These are phyloP conservation scores for Leucophora obtusa DNA, from an alignment of 2,888 invertebrate genomes.

Conservation along the genomic window DNA sequence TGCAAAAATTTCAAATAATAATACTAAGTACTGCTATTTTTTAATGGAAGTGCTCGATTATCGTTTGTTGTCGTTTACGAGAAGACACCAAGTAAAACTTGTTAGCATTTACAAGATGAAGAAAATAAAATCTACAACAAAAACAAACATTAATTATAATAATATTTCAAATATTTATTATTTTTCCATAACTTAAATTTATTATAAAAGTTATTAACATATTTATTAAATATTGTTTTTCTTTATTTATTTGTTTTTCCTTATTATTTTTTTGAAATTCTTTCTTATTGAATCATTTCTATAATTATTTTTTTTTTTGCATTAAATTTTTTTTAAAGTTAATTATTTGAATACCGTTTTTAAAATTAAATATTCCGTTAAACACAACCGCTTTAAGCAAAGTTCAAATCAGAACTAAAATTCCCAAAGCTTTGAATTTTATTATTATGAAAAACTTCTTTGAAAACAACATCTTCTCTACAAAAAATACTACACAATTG, in stretches of 20 bases:
- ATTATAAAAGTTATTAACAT: background rate
- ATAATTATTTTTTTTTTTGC: background rate
- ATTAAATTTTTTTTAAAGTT: background rate
- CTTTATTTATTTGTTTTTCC: background rate
- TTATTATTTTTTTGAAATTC: slow-evolving; percentile 8
- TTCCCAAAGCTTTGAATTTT: slow-evolving; percentile 55
- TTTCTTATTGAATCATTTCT: background rate
- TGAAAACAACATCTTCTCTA: slow-evolving; percentile 51
- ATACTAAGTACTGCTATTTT: slow-evolving; percentile 23
- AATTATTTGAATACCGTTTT: slow-evolving; percentile 3
- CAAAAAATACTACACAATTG: slow-evolving; percentile 30
- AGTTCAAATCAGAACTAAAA: slow-evolving; percentile 65
- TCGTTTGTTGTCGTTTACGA: slow-evolving; percentile 12
- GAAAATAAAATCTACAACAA: background rate
- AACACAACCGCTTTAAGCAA: slow-evolving; percentile 62
- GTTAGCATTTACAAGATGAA: slow-evolving; percentile 65
- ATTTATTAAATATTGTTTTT: slow-evolving; percentile 15
- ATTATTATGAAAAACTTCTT: slow-evolving; percentile 62
- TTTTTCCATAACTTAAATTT: background rate
- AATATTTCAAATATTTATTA: slow-evolving; percentile 22
- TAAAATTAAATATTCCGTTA: slow-evolving; percentile 36
- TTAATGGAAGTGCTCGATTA: slow-evolving; percentile 9
- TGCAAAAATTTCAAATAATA: slow-evolving; percentile 25
- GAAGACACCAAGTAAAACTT: slow-evolving; percentile 65
- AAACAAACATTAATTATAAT: slow-evolving; percentile 17